Base-by-base conservation (phyloP, 2,888 invertebrate genomes). In the Plusia festucae region DNA sequence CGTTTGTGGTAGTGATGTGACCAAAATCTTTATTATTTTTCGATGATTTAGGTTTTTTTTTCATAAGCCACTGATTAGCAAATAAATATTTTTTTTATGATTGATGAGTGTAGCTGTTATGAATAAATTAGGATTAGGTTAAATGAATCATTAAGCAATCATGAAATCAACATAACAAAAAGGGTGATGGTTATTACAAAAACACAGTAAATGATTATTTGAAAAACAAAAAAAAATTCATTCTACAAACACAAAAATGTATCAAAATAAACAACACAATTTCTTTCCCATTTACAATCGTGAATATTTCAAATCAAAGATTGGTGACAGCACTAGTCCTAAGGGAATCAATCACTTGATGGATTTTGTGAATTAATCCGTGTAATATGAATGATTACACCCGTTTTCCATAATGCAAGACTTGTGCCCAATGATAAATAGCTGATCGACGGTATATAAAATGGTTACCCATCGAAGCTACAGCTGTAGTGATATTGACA, bases 301-400 rank as follows among this genome's bases (percentile, higher is more conserved):
- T 20, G 20, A 49, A 18, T 20, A 49, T 49, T 49, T 18, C 18
- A 13, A 49, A 49, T 9, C 40, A 20, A 44, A 49, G 4, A 49
- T 20, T 49, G 46, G 46, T 49, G 46, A 49, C 46, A 49, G 9
- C 46, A 49, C 46, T 49, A 49, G 20, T 11, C 46, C 18, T 5
- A 20, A 73, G 77, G 24, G 70, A 51, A 83, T 88, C 73, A 73
- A 73, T 73, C 77, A 77, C 73, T 72, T 63, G 73, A 77, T 67
- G 77, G 77, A 67, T 73, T 76, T 32, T 44, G 62, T 55, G 73
- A 73, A 73, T 73, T 73, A 67, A 73, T 72, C 67, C 58, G 49
- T 32, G 60, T 73, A 63, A 76, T 77, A 55, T 67, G 67, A 73
- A 67, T 67, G 60, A 73, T 73, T 73, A 73, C 52, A 66, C 53